Base-by-base conservation (phyloP, 2,888 invertebrate species). In the Ptychoptera albimana region DNA sequence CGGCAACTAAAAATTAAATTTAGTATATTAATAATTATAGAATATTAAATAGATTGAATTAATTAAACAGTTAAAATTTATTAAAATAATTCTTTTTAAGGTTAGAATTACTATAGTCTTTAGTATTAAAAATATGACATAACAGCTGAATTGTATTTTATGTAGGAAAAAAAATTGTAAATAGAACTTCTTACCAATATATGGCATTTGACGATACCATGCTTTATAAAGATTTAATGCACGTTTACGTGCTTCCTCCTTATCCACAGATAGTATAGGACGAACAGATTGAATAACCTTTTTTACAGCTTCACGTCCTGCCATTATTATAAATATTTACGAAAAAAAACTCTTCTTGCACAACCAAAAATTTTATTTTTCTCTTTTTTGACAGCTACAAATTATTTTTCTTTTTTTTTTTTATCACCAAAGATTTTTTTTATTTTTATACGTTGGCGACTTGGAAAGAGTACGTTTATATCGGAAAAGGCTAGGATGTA, bases 171-270 rank as follows among this genome's bases (percentile, higher is more conserved):
- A 7, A 23, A 23, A 23, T 5, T 5, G 23, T 23, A 23, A 23
- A 23, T 23, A 23, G 7, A 5, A 8, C 32, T 49, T 71, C 77
- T 70, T 70, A 91, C 93, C 78, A 57, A 92, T 73, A 61, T 80
- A 81, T 8, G 93, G 93, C 48, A 92, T 72, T 66, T 92, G 88
- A 51, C 93, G 79, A 66, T 84, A 88, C 92, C 94, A 96, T 45
- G 91, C 82, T 69, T 84, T 89, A 65, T 94, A 96, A 45, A 96
- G 71, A 63, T 78, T 85, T 8, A 93, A 60, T 1, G 87, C 93
- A 61, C 92, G 75, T 58, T 74, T 73, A 54, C 76, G 77, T 1
- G 93, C 91, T 62, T 94, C 92, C 4, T 66, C 70, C 37, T 67
- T 69, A 60, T 80, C 79, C 43, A 80, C 55, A 1, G 94, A 94